Base-by-base conservation (phyloP, 2,888 invertebrate genomes). In the Drosophila borborema region DNA sequence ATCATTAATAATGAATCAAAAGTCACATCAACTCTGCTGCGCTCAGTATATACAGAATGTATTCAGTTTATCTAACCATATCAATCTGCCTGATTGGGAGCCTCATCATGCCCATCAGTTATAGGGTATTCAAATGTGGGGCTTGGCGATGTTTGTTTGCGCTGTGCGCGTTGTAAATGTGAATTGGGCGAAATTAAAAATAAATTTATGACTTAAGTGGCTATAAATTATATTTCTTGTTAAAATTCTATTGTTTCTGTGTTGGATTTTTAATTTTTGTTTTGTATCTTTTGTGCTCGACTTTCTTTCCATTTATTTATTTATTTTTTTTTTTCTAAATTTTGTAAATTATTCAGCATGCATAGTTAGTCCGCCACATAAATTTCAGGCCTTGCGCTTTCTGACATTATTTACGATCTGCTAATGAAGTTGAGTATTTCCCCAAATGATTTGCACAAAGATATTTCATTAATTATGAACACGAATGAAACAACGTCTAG, bases 171-270 rank as follows among this genome's bases (percentile, higher is more conserved):
- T 79, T 89, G 88, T 82, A 82, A 84, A 90, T 77, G 81, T 85
- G 89, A 91, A 89, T 90, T 90, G 87, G 81, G 72, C 72, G 84
- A 91, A 91, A 91, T 90, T 89, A 89, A 90, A 91, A 91, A 89
- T 89, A 86, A 91, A 90, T 91, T 91, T 91, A 91, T 89, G 91
- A 87, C 90, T 91, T 88, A 91, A 91, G 91, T 85, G 91, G 88
- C 82, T 69, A 91, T 91, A 91, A 91, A 91, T 91, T 89, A 90
- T 83, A 83, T 89, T 86, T 91, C 85, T 89, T 86, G 79, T 91
- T 90, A 91, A 90, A 88, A 83, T 80, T 80, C 84, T 90, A 82
- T 91, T 90, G 91, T 90, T 90, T 87, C 76, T 72, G 67, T 64
- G 55, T 54, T 73, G 72, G 70, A 59, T 68, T 79, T 65, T 78